Conservation (phyloP, 2,113 vertebrate species). For the Pitta sordida region DNA sequence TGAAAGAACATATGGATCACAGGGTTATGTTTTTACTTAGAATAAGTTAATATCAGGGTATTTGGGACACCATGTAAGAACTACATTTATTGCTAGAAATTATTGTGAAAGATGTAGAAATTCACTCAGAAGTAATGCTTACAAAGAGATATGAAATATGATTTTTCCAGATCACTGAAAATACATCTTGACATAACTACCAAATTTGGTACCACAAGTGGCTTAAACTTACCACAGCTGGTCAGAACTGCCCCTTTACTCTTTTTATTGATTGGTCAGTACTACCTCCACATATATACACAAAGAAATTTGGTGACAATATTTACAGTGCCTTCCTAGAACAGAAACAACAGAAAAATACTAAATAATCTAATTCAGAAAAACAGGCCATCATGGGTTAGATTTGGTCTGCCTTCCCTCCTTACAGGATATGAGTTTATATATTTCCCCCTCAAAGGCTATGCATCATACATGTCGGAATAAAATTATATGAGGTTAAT, state of each 20-base stretch:
- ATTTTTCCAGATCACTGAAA: not conserved
- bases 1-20: not conserved
- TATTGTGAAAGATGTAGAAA: not conserved
- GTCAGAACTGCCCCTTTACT: not conserved
- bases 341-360: not conserved
- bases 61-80: not conserved
- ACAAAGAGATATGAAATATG: not conserved
- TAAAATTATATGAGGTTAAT: not conserved
- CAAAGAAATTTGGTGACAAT: not conserved
- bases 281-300: not conserved
- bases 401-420: not conserved
- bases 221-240: not conserved
- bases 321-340: not conserved
- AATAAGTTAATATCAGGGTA: not conserved
- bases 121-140: not conserved
- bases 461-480: not conserved
- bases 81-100: not conserved
- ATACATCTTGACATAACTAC: not conserved
- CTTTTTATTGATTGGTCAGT: not conserved
- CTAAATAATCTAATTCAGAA: not conserved
- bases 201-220: not conserved
- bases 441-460: not conserved
- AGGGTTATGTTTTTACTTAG: not conserved
- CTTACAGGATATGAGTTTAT: not conserved
- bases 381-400: not conserved